Evolutionary conservation across 2,888 invertebrate species (phyloP), one percentile per base, ranked within the genome.

Genomic region (Epirrita christyi): DNA sequence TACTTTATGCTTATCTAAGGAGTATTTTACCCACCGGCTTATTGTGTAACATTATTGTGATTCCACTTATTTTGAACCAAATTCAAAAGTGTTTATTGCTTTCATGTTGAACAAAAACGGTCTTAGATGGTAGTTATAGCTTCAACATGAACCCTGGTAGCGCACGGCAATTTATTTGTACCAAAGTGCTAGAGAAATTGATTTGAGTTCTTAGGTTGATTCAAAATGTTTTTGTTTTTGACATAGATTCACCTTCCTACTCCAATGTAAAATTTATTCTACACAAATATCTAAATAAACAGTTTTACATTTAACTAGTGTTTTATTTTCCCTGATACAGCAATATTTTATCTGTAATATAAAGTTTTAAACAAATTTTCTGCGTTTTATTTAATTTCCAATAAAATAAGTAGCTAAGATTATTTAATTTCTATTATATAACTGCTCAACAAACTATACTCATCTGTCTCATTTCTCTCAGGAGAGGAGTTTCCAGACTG

Each of bases 401-500:
- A 36, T 43, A 46, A 6, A 3, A 8, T 41, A 50, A 42, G 28
- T 43, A 15, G 3, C n/a, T 42, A 11, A 36, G n/a, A 1, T 36
- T 36, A 36, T 36, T 36, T n/a, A n/a, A 11, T 3, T 36, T 36
- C 10, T 2, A n/a, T 32, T 32, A 3, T n/a, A 13, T 14, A 38
- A 14, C 13, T 47, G 46, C 4, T 21, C 2, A 37, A 37, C 46
- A 37, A 37, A 13, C 4, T 29, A 21, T n/a, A 48, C 28, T 40
- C 9, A 14, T 46, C 34, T 44, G 46, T 27, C 10, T 36, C 27
- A 48, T 11, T 44, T 64, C 68, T 34, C 59, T 66, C 62, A 63
- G 66, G 58, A 67, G 54, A 52, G 48, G 65, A 53, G 15, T 51
- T 82, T 29, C 88, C 86, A 3, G 88, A 88, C 10, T 90, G 91